These are phyloP conservation scores for Psococerastis gibbosa DNA, from an alignment of 2,888 invertebrate species.

Conservation along the genomic window DNA sequence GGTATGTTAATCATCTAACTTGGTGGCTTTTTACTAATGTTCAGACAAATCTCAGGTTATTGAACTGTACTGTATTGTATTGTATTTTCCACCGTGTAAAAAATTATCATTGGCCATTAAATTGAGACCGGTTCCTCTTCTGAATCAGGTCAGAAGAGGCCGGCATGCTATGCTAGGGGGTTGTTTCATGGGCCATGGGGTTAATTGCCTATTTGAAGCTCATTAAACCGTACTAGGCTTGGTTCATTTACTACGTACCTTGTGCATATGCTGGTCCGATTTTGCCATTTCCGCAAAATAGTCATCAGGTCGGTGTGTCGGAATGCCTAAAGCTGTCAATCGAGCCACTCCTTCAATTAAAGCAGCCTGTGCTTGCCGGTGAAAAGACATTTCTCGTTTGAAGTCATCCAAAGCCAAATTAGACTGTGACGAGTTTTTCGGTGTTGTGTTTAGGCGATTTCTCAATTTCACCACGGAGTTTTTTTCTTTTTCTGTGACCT, in stretches of 20 bases:
- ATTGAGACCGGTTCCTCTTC: too few relatives aligned
- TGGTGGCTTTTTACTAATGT: too few relatives aligned
- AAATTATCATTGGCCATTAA: too few relatives aligned
- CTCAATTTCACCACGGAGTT: conserved; percentile 19
- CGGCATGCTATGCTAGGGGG: too few relatives aligned
- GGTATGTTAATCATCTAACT: too few relatives aligned
- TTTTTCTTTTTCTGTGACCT: conserved; percentile 23
- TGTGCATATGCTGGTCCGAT: conserved; percentile 93
- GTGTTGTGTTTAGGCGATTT: conserved; percentile 14
- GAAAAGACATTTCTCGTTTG: conserved; percentile 71
- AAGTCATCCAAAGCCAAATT: conserved; percentile 57
- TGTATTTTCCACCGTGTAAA: too few relatives aligned
- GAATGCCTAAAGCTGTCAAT: conserved; percentile 52
- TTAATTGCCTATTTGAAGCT: too few relatives aligned
- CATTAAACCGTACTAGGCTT: too few relatives aligned
- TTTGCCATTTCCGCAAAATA: conserved; percentile 99
- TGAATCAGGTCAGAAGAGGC: too few relatives aligned
- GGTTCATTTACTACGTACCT: conserved; percentile 35
- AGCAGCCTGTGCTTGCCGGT: conserved; percentile 73
- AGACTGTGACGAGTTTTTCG: conserved; percentile 6
- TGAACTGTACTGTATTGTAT: too few relatives aligned
- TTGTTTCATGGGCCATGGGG: too few relatives aligned
- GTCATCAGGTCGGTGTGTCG: conserved; percentile 79
- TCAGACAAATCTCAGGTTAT: too few relatives aligned
- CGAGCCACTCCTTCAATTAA: conserved; percentile 61